These are phyloP conservation scores for Monodelphis domestica DNA, from an alignment of 2,797 vertebrate species.

Conservation along the genomic window DNA sequence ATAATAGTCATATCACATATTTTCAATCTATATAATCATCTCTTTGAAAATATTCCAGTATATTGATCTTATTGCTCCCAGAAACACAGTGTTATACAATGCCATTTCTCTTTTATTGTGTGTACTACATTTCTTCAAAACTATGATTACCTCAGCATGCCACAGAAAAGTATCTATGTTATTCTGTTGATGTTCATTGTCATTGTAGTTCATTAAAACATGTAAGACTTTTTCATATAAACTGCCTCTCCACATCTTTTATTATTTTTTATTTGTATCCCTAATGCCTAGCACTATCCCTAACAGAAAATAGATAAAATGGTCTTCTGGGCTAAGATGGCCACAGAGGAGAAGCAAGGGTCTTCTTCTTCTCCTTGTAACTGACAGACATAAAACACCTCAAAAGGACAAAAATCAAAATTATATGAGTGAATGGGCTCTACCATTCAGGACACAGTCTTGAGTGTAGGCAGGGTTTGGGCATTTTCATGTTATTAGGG, in stretches of 20 bases:
- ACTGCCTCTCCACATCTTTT: background rate
- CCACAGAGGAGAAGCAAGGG: too few relatives aligned
- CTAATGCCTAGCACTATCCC: background rate
- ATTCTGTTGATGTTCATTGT: background rate
- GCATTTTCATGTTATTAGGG: too few relatives aligned
- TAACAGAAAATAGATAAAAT: background rate
- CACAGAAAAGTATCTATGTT: background rate
- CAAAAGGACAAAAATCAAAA: too few relatives aligned
- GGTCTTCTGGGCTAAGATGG: too few relatives aligned
- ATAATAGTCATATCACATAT: background rate
- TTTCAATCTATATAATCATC: background rate
- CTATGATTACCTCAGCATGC: background rate
- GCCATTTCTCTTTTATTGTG: background rate
- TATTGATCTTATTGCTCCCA: background rate
- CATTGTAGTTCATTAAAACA: background rate
- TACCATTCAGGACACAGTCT: too few relatives aligned
- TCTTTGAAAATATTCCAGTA: background rate
- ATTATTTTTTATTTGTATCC: background rate
- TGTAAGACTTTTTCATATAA: background rate
- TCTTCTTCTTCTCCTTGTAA: too few relatives aligned
- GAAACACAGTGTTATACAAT: background rate
- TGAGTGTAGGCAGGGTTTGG: too few relatives aligned
- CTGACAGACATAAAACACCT: too few relatives aligned
- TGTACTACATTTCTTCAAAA: too few relatives aligned
- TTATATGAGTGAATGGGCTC: too few relatives aligned